Evolutionary conservation across 2,113 vertebrate genomes (phyloP), one percentile per base, ranked within the genome.

Genomic region (Ictidomys tridecemlineatus): DNA sequence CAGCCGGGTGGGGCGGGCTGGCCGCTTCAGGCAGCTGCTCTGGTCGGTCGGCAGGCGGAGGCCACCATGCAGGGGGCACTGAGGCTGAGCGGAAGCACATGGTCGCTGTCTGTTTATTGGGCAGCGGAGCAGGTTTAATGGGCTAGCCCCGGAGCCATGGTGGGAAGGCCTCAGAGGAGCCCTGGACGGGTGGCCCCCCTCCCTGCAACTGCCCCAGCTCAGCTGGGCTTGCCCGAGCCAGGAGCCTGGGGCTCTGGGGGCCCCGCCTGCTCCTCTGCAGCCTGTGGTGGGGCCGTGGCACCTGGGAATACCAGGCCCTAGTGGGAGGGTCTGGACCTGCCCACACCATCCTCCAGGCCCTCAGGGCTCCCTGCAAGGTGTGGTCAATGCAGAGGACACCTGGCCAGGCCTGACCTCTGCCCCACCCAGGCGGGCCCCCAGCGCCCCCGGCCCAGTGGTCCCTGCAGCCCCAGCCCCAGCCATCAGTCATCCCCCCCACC

Each of bases 401-500:
- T 96, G 96, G 95, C 93, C 69, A 91, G 89, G 73, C 8, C 2
- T 0, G 96, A 98, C 98, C 98, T 98, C 98, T 98, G 96, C 98
- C 97, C 94, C 97, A 95, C 97, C 94, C 85, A 91, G 98, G 99
- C 98, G 89, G 94, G 98, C 92, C 94, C 11, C 95, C 95, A 94
- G 95, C 96, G 96, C 98, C 98, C 98, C 98, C 94, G 17, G 97
- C 97, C 97, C 98, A 97, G 98, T 94, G 98, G 97, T 98, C 98
- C 98, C 98, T 96, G 96, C 98, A 97, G 98, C 98, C 97, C 98
- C 98, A 97, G 97, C 98, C 96, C 94, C 98, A 98, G 98, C 99
- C 98, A 93, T 99, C 99, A 99, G 98, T 99, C 99, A 99, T 99
- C 98, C 98, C 95, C 98, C 95, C 97, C 94, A 13, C 45, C 45